Percentiles rank a stretch among this genome's conserved stretches.
These are phyloP conservation scores for Cydia amplana DNA, from an alignment of 1,140 invertebrate species.

Conservation along the genomic window DNA sequence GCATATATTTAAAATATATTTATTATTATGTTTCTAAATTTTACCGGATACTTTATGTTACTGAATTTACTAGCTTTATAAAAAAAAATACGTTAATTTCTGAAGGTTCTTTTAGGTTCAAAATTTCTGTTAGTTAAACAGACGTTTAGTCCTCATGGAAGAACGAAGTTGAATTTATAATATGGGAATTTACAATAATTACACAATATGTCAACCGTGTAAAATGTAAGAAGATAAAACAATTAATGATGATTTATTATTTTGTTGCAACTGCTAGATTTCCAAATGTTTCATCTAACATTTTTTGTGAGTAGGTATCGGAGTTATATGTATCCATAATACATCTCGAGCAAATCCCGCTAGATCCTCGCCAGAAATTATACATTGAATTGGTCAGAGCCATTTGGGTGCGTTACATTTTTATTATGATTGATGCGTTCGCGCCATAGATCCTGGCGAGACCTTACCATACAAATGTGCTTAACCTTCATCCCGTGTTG, in stretches of 20 bases:
- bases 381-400: conserved; percentile 26
- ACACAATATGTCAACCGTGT: no score
- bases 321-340: background rate
- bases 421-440: conserved; percentile 26
- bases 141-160: no score
- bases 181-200: no score
- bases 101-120: no score
- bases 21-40: no score
- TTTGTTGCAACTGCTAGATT: background rate
- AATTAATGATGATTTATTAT: background rate
- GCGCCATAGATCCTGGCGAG: conserved; percentile 17
- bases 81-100: no score
- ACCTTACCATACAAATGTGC: conserved; percentile 21
- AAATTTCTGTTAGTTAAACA: no score
- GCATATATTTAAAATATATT: no score
- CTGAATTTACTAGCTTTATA: background rate
- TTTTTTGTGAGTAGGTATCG: background rate
- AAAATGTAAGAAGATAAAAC: no score
- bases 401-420: conserved; percentile 23
- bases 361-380: conserved; percentile 27
- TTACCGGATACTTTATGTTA: background rate
- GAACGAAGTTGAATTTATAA: no score
- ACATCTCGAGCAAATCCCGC: conserved; percentile 12
- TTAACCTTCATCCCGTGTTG: conserved; percentile 5
- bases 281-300: background rate